Evolutionary conservation across 1,140 invertebrate genomes (phyloP).

Genomic region (Drosophila seguyi): DNA sequence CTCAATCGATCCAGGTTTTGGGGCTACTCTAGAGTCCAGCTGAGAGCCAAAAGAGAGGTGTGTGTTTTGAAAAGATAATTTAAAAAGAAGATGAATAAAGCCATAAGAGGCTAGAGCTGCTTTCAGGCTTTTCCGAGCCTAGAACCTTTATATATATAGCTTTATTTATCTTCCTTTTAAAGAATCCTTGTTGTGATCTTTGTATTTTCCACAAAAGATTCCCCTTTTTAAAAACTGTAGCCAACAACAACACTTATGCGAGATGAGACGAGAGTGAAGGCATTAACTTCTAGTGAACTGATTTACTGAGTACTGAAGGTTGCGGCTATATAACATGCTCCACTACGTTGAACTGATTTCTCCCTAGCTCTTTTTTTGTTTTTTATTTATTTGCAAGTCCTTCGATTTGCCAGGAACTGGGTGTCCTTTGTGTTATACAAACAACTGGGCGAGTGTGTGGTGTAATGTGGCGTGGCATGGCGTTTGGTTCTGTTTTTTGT

Average conservation of each 20-base stretch:
- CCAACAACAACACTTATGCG: slow-evolving; percentile 45
- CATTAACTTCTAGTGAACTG: slow-evolving; percentile 47
- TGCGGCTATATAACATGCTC: slow-evolving; percentile 48
- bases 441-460: slow-evolving; percentile 8
- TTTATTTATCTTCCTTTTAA: background rate
- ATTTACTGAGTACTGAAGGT: slow-evolving; percentile 35
- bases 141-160: too few species aligned
- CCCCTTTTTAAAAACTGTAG: slow-evolving; percentile 14
- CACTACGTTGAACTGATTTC: slow-evolving; percentile 43
- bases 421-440: slow-evolving; percentile 14
- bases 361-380: slow-evolving; percentile 21
- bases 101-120: background rate
- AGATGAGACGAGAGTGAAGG: slow-evolving; percentile 43
- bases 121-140: background rate
- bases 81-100: background rate
- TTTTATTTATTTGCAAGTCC: background rate
- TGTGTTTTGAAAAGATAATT: background rate
- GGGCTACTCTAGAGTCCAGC: slow-evolving; percentile 6
- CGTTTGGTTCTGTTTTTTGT: slow-evolving; percentile 4
- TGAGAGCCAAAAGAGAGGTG: background rate
- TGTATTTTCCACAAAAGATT: slow-evolving; percentile 2
- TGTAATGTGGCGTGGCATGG: slow-evolving; percentile 6
- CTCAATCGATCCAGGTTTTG: background rate
- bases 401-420: slow-evolving; percentile 12
- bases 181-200: background rate